Evolutionary conservation across 2,888 invertebrate species (phyloP).

Genomic region (Hymenopus coronatus): DNA sequence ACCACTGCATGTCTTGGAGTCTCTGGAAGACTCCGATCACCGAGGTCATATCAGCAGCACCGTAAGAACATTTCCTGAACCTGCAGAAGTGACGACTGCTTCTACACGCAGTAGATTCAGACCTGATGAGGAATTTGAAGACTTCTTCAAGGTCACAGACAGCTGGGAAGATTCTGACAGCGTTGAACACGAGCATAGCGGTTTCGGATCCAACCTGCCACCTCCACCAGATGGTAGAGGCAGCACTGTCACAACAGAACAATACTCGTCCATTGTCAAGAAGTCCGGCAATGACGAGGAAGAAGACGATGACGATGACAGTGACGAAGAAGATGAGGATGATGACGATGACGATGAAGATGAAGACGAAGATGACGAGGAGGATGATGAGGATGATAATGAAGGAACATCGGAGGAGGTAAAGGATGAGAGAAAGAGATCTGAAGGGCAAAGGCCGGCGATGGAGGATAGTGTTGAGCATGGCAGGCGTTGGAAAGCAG

Average conservation of each 20-base stretch:
- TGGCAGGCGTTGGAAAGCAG: neutral
- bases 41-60: neutral
- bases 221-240: neutral
- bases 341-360: conserved; percentile 24
- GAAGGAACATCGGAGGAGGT: neutral
- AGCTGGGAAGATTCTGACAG: neutral
- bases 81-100: neutral
- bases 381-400: conserved; percentile 17
- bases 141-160: neutral
- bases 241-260: neutral
- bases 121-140: neutral
- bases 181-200: neutral
- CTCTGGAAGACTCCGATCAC: neutral
- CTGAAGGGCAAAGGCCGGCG: neutral
- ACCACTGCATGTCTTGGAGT: conserved; percentile 9
- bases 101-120: neutral
- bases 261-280: neutral
- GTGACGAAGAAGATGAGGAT: neutral
- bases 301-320: neutral
- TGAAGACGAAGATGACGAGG: conserved; percentile 16
- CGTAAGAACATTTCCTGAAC: neutral
- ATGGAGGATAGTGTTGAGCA: conserved; percentile 9
- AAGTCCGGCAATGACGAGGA: neutral
- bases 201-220: neutral
- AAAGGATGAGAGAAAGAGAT: conserved; percentile 7